Evolutionary conservation across 2,888 invertebrate species (phyloP), one percentile per base, ranked within the genome.

Genomic region (Megalurothrips usitatus): DNA sequence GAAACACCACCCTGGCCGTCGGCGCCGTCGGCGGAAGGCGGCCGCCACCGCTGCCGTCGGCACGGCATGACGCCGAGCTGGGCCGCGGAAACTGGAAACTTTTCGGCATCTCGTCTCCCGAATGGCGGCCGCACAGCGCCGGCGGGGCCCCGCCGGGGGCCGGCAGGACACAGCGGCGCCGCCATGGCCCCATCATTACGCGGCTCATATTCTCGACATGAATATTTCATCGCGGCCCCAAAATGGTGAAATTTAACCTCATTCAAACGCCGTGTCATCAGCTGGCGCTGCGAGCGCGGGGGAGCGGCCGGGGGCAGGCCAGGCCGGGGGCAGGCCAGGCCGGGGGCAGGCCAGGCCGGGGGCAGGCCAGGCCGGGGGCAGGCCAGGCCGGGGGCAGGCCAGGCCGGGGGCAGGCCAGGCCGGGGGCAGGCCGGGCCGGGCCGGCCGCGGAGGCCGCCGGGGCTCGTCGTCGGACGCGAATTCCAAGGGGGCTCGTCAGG

Each of bases 161-260:
- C n/a, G 34, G 34, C 34, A 43, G 34, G 34, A 43, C 34, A 43
- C 34, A 43, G 34, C 34, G 34, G 34, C 34, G 34, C 34, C 34
- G 34, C 34, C 58, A 58, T 52, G 19, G 19, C 11, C 68, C 19
- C 19, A 23, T 68, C 68, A 68, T 68, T 68, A 68, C 68, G 68
- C n/a, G 23, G 68, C 68, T 68, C 68, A 68, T 68, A 68, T 68
- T 68, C 68, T 68, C 23, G 23, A 19, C 68, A 68, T 68, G 68
- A 68, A 68, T 68, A 68, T 68, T 68, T 68, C 68, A 68, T 68
- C 68, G 68, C 68, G n/a, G 23, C 68, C 23, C 19, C 68, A 68
- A 68, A 68, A 68, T 68, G 68, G 68, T 68, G 68, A 68, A 68
- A 68, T 68, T 68, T 68, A 68, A 68, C 68, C 68, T 23, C 68